Evolutionary conservation across 2,888 invertebrate genomes (phyloP).

Genomic region (Meganola albula): DNA sequence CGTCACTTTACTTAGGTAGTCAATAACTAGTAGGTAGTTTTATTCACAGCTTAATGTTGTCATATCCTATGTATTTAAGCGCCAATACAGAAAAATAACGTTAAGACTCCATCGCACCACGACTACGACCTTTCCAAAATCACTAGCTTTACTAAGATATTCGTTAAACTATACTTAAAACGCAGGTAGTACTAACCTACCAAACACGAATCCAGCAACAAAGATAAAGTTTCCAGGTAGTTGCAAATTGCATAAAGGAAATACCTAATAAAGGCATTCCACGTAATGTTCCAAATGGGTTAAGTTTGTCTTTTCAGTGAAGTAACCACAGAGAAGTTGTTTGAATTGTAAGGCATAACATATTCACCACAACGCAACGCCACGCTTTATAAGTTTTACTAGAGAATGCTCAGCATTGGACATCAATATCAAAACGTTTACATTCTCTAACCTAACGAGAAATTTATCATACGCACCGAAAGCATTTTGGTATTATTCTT

Average conservation of each 20-base stretch:
- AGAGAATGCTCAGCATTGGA: conserved; percentile 32
- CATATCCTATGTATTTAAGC: conserved; percentile 28
- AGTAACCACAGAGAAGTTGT: conserved; percentile 32
- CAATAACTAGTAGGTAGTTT: conserved; percentile 25
- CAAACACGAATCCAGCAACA: conserved; percentile 14
- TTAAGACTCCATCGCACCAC: conserved; percentile 52
- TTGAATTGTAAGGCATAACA: conserved; percentile 38
- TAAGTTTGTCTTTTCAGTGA: conserved; percentile 44
- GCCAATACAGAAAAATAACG: conserved; percentile 28
- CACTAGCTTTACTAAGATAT: conserved; percentile 18
- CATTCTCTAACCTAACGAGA: conserved; percentile 31
- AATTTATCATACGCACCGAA: conserved; percentile 23
- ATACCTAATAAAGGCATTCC: conserved; percentile 39
- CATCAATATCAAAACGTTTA: conserved; percentile 35
- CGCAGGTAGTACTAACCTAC: neutral
- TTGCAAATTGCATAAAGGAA: conserved; percentile 35
- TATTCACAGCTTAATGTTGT: too few relatives aligned
- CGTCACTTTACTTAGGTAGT: conserved; percentile 24
- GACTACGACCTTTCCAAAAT: conserved; percentile 41
- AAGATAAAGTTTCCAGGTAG: conserved; percentile 24
- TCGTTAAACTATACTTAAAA: conserved; percentile 17
- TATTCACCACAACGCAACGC: conserved; percentile 28
- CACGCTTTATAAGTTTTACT: conserved; percentile 30
- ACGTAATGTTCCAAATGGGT: conserved; percentile 41
- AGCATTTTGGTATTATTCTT: too few relatives aligned